Evolutionary conservation across 2,113 vertebrate genomes (phyloP).

Genomic region (Macroglossus sobrinus): DNA sequence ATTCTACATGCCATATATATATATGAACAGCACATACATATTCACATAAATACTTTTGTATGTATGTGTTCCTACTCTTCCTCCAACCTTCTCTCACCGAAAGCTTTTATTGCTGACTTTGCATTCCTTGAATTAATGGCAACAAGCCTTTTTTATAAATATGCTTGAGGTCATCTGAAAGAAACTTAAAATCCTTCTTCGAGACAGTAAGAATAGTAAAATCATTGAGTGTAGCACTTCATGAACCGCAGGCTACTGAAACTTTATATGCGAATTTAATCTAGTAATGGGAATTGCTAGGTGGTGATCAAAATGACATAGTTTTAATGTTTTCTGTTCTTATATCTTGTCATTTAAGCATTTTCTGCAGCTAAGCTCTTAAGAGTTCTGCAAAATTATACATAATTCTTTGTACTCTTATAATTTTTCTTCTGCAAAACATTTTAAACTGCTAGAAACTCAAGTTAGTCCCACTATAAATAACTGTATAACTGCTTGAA

Average conservation of each 20-base stretch:
- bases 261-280: slow-evolving; percentile 11
- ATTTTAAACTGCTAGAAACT: background rate
- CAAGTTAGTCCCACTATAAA: background rate
- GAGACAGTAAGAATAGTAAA: slow-evolving; percentile 24
- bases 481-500: background rate
- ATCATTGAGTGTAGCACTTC: background rate
- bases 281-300: background rate
- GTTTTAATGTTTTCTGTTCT: background rate
- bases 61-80: background rate
- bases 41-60: background rate
- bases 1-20: background rate
- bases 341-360: background rate
- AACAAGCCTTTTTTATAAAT: background rate
- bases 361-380: slow-evolving; percentile 13
- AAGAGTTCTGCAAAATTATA: slow-evolving; percentile 31
- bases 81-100: background rate
- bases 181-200: slow-evolving; percentile 16
- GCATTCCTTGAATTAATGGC: background rate
- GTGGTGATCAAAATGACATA: slow-evolving; percentile 43
- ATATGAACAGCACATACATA: background rate
- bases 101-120: background rate
- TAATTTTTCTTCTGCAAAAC: slow-evolving; percentile 40
- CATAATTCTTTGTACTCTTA: background rate
- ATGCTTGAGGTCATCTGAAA: background rate
- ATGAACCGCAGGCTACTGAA: slow-evolving; percentile 15